phyloP scores from a whole-genome alignment of 2,888 invertebrate genomes.

The Diaphora mendica region DNA sequence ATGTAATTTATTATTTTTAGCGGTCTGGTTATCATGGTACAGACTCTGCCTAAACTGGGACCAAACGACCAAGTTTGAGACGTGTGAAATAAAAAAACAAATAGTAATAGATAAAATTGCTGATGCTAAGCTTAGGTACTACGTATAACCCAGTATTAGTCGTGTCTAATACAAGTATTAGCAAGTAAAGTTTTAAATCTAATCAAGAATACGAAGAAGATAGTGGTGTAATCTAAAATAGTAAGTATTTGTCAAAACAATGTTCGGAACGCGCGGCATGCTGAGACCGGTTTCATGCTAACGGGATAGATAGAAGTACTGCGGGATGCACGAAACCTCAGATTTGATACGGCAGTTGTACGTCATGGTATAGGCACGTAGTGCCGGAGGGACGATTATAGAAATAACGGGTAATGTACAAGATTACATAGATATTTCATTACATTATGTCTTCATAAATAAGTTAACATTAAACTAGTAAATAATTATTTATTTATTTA shows the following conservation, averaged over 20 bases:
- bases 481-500: too few species aligned
- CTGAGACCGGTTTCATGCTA: slow-evolving; percentile 70
- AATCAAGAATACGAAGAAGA: slow-evolving; percentile 6
- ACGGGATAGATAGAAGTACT: slow-evolving; percentile 66
- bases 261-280: slow-evolving; percentile 64
- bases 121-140: background rate
- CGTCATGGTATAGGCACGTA: slow-evolving; percentile 37
- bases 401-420: slow-evolving; percentile 8
- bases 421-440: slow-evolving; percentile 5
- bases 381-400: slow-evolving; percentile 29
- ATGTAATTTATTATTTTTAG: background rate
- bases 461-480: background rate
- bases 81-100: background rate
- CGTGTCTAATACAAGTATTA: background rate
- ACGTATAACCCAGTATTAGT: background rate
- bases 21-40: background rate
- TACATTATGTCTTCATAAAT: slow-evolving; percentile 3
- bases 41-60: background rate
- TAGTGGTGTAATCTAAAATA: slow-evolving; percentile 46
- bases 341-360: slow-evolving; percentile 59
- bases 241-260: slow-evolving; percentile 58
- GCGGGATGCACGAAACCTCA: slow-evolving; percentile 55
- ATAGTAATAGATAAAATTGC: background rate
- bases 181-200: background rate
- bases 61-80: background rate